Evolutionary conservation across 2,797 vertebrate genomes (phyloP).

Genomic region (Vultur gryphus): DNA sequence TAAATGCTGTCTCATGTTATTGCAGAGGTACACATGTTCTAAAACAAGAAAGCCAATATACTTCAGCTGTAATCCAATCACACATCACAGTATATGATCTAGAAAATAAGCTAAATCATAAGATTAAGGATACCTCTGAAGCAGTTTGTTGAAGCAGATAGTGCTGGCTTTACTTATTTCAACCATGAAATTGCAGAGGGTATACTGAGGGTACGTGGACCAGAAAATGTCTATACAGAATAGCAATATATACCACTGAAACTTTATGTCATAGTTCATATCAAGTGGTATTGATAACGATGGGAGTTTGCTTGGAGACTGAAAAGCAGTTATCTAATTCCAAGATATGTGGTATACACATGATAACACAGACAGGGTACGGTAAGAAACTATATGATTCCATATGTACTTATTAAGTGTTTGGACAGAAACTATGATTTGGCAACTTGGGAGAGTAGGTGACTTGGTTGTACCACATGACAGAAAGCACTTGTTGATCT

Average conservation of each 20-base stretch:
- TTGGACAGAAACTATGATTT: not conserved
- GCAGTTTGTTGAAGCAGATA: not conserved
- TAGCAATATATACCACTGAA: not conserved
- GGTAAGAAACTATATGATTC: not conserved
- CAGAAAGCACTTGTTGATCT: not conserved
- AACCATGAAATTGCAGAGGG: not conserved
- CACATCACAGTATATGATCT: not conserved
- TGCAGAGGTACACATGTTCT: not conserved
- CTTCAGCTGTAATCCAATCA: not conserved
- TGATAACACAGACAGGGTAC: not conserved
- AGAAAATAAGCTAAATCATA: not conserved
- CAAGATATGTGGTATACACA: too few relatives aligned
- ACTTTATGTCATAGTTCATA: not conserved
- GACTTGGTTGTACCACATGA: not conserved
- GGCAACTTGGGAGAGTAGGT: not conserved
- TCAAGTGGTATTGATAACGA: not conserved
- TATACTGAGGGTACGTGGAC: not conserved
- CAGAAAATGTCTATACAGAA: not conserved
- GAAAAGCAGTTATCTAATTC: not conserved
- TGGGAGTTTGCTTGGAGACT: not conserved
- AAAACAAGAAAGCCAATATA: not conserved
- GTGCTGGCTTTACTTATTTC: not conserved
- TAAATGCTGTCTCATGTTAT: not conserved
- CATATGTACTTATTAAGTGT: not conserved
- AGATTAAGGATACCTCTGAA: not conserved